phyloP scores from a whole-genome alignment of 2,888 invertebrate genomes.

The Tipula lateralis region DNA sequence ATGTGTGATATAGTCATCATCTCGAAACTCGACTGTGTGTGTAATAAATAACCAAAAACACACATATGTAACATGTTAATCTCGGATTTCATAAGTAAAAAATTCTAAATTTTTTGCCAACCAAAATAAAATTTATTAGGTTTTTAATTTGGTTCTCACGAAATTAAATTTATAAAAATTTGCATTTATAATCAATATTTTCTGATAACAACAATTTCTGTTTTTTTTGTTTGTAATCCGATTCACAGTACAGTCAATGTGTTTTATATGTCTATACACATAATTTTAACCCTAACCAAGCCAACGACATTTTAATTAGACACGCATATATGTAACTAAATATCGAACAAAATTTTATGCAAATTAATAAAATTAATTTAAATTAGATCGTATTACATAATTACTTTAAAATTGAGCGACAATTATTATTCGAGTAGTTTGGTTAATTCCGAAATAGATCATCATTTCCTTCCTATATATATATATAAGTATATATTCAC shows the following conservation, averaged over 20 bases:
- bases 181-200: background rate
- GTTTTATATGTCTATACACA: background rate
- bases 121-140: background rate
- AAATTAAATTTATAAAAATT: background rate
- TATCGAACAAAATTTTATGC: background rate
- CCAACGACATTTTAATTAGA: background rate
- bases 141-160: constrained; percentile 19
- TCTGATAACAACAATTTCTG: background rate
- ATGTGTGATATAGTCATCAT: background rate
- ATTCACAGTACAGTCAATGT: background rate
- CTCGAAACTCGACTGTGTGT: background rate
- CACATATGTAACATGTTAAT: background rate
- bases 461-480: background rate
- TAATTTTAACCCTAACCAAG: background rate
- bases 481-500: background rate
- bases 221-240: background rate
- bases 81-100: background rate
- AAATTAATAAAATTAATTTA: background rate
- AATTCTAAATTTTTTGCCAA: background rate
- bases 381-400: background rate
- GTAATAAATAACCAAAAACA: background rate
- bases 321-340: background rate
- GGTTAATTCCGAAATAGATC: background rate
- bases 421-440: background rate
- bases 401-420: background rate